phyloP scores from a whole-genome alignment of 1,140 invertebrate genomes.

The Anastatus disparis region DNA sequence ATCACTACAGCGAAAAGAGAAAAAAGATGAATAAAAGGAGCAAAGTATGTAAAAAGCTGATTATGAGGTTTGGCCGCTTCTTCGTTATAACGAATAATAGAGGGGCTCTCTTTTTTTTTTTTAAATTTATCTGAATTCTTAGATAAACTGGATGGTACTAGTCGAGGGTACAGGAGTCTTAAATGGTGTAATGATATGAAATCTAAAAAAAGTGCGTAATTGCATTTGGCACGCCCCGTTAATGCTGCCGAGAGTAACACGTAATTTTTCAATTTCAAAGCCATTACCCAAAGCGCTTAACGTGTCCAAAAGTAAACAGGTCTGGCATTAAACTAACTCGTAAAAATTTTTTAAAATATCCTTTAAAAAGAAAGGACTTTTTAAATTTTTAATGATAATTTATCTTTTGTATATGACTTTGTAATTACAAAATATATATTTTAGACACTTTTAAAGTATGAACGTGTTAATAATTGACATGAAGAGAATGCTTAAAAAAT shows the following conservation, averaged over 20 bases:
- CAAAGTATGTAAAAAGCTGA: not conserved
- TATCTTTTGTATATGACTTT: too few relatives aligned
- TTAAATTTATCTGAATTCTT: too few relatives aligned
- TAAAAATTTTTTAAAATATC: too few relatives aligned
- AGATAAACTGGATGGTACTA: not conserved
- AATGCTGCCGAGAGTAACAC: not conserved
- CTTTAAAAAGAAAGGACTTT: too few relatives aligned
- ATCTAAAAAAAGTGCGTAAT: not conserved
- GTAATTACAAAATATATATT: too few relatives aligned
- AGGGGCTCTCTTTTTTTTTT: not conserved
- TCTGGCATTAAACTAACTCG: too few relatives aligned
- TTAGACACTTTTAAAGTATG: too few relatives aligned
- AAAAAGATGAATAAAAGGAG: not conserved
- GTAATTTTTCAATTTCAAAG: conserved; percentile 15
- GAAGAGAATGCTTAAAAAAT: too few relatives aligned
- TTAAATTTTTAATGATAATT: too few relatives aligned
- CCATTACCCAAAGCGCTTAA: not conserved
- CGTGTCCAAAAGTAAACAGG: not conserved
- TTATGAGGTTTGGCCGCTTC: not conserved
- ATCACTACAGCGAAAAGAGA: not conserved
- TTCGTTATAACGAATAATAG: not conserved
- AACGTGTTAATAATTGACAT: too few relatives aligned
- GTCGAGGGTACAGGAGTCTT: not conserved
- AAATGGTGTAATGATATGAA: not conserved
- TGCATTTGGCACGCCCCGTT: too few relatives aligned